Percentiles rank a stretch among this genome's conserved stretches.
These are phyloP conservation scores for Pipra filicauda DNA, from an alignment of 2,113 vertebrate genomes.

Conservation along the genomic window DNA sequence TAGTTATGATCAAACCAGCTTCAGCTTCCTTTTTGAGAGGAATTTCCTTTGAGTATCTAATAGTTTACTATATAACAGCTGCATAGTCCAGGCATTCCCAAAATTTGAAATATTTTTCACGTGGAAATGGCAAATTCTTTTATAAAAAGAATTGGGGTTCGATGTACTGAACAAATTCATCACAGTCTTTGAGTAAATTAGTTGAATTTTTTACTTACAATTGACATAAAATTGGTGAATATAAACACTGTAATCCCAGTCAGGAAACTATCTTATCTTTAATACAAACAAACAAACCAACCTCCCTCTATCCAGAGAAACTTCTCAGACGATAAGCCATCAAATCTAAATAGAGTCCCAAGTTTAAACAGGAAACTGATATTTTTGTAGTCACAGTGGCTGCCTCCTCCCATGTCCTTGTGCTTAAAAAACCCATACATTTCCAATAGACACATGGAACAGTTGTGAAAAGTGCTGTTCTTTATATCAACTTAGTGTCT, in stretches of 20 bases:
- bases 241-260: background rate
- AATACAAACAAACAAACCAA: background rate
- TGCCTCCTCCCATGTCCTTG: background rate
- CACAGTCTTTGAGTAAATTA: background rate
- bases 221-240: background rate
- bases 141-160: background rate
- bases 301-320: background rate
- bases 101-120: background rate
- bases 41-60: background rate
- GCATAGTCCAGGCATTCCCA: background rate
- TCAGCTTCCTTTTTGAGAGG: background rate
- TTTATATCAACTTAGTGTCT: background rate
- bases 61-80: background rate
- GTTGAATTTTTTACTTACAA: background rate
- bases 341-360: background rate
- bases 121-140: background rate
- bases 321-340: background rate
- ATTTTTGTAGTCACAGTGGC: constrained; percentile 2
- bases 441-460: background rate
- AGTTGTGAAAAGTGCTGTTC: background rate
- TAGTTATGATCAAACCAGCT: background rate
- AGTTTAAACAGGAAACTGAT: constrained; percentile 46
- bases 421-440: background rate
- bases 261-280: background rate
- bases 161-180: background rate